Evolutionary conservation across 2,797 vertebrate genomes (phyloP), one percentile per base, ranked within the genome.

Genomic region (Danionella dracula): DNA sequence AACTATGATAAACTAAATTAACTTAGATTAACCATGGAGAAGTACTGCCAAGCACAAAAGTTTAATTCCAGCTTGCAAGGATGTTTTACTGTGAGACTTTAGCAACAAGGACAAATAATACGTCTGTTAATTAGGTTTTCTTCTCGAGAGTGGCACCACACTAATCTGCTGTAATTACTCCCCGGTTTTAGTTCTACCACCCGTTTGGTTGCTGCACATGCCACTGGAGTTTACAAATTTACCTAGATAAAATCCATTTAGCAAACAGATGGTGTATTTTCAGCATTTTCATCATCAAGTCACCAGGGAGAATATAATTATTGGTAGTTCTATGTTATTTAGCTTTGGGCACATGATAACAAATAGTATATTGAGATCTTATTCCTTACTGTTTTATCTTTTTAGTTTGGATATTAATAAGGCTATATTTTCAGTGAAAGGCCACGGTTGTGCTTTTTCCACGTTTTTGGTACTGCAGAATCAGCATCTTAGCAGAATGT

Each of bases 161-260:
- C 61, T 59, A 71, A 59, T 66, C 61, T 65, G 15, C 16, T 51
- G 38, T 65, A 59, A 65, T 65, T 71, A 32, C 37, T 65, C 41
- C 65, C 49, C 49, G 59, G 61, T 66, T 59, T 53, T 57, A 59
- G 31, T 59, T 45, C 16, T 38, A 40, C 37, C 44, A 37, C 27
- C 51, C 16, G 45, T 34, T 9, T 10, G 4, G 13, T 48, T 2
- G 19, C 10, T 27, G 21, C 31, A n/a, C 11, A 16, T 40, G 23
- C 4, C 4, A 1, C n/a, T 19, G 16, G 12, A 32, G 23, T 29
- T 4, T 20, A 16, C 20, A 10, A 34, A 21, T 31, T 37, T 5
- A 23, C 11, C 29, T 23, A 42, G 21, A 27, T n/a, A 13, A 62
- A 27, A 63, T 57, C 29, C 35, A 38, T 15, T 45, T n/a, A 35